A percentile compares a stretch with the other conserved stretches of the same genome.
These are phyloP conservation scores for Drosophila navojoa DNA, from an alignment of 1,140 invertebrate genomes.

Conservation along the genomic window DNA sequence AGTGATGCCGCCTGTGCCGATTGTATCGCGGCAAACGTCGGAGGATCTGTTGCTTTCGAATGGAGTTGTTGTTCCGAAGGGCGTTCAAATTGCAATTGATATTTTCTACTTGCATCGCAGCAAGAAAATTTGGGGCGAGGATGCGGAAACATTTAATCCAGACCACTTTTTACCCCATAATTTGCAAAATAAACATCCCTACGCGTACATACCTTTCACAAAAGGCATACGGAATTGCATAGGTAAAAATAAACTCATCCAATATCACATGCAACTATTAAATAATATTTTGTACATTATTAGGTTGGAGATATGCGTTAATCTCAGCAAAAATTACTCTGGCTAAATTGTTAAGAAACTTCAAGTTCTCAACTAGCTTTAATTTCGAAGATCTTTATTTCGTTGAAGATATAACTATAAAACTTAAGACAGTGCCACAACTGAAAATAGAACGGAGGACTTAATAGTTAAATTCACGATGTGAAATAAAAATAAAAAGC, in stretches of 20 bases:
- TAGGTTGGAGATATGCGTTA: conserved; percentile 77
- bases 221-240: conserved; percentile 79
- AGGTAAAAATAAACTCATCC: conserved; percentile 42
- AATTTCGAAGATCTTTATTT: conserved; percentile 69
- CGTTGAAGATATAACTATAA: conserved; percentile 78
- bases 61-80: conserved; percentile 61
- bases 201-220: conserved; percentile 77
- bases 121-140: conserved; percentile 66
- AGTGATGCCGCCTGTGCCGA: conserved; percentile 74
- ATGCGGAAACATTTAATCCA: conserved; percentile 76
- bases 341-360: conserved; percentile 72
- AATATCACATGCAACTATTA: neutral
- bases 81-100: conserved; percentile 59
- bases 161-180: conserved; percentile 75
- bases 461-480: neutral
- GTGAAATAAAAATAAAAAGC: neutral
- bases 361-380: conserved; percentile 64
- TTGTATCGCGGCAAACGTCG: conserved; percentile 64
- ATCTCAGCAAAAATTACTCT: conserved; percentile 69
- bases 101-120: conserved; percentile 73
- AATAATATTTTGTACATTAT: neutral
- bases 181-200: conserved; percentile 64
- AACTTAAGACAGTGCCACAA: conserved; percentile 59
- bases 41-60: conserved; percentile 64
- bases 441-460: conserved; percentile 47